Evolutionary conservation across 2,113 vertebrate genomes (phyloP).

Genomic region (Ahaetulla prasina): DNA sequence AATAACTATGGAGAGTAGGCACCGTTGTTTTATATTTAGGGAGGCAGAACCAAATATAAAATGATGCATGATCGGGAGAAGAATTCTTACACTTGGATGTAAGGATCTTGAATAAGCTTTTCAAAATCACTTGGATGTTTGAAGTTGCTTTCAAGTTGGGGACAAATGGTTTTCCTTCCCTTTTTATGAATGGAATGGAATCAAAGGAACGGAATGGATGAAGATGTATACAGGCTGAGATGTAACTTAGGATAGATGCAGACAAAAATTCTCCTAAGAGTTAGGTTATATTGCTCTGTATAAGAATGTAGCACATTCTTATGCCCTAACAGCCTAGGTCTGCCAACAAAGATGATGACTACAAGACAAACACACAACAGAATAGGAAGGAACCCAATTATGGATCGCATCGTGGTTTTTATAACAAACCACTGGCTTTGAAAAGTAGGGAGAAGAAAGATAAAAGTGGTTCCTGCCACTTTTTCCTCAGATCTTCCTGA

Average conservation of each 20-base stretch:
- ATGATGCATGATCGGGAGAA: not conserved
- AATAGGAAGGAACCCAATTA: not conserved
- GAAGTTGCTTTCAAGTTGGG: not conserved
- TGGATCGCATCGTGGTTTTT: not conserved
- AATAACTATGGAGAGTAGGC: not conserved
- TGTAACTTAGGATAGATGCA: not conserved
- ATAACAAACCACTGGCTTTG: not conserved
- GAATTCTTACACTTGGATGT: not conserved
- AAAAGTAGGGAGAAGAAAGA: not conserved
- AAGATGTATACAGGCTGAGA: not conserved
- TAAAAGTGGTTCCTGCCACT: not conserved
- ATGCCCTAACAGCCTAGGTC: not conserved
- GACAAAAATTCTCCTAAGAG: not conserved
- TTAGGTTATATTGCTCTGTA: not conserved
- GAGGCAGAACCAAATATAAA: not conserved
- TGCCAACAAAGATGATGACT: not conserved
- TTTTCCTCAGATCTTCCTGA: not conserved
- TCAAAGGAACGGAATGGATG: not conserved
- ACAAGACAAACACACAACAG: not conserved
- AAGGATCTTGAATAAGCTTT: not conserved
- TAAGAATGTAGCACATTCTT: not conserved
- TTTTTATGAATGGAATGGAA: not conserved
- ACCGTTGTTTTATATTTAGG: not conserved
- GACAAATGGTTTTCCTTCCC: not conserved
- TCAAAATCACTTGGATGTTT: not conserved